Conservation (phyloP, 2,888 invertebrate genomes). For the Resseliella maxima region DNA sequence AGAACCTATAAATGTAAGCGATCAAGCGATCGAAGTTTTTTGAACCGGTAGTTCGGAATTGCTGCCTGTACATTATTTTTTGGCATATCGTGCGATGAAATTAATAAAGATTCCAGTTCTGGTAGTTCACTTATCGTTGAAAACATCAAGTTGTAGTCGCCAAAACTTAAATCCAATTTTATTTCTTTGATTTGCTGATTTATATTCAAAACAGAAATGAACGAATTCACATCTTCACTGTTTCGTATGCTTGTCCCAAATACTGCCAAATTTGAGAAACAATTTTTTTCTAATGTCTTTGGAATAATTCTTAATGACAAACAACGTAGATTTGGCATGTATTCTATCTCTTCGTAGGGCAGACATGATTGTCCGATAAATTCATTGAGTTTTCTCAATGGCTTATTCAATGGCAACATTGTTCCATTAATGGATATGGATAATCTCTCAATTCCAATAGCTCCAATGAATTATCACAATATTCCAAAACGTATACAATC, state of each 20-base stretch:
- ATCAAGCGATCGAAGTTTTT: not conserved
- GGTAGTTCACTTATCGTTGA: conserved; percentile 4
- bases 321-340: conserved; percentile 33
- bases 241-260: not conserved
- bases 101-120: not conserved
- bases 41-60: conserved; percentile 15
- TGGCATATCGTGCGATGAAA: not conserved
- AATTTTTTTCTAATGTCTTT: conserved; percentile 6
- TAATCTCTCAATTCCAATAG: not conserved
- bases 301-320: not conserved
- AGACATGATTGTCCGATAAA: not conserved
- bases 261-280: not conserved
- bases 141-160: not conserved
- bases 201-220: conserved; percentile 10
- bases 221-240: not conserved
- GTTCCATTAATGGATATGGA: conserved; percentile 26
- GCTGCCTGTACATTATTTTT: not conserved
- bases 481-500: conserved; percentile 5
- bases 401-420: conserved; percentile 32
- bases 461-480: conserved; percentile 14
- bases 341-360: not conserved
- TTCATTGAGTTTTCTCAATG: not conserved
- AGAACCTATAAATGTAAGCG: not conserved
- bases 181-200: not conserved
- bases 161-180: not conserved